Conservation (phyloP, 92 coral and sea anemone species). For the Parazoanthus swiftii region DNA sequence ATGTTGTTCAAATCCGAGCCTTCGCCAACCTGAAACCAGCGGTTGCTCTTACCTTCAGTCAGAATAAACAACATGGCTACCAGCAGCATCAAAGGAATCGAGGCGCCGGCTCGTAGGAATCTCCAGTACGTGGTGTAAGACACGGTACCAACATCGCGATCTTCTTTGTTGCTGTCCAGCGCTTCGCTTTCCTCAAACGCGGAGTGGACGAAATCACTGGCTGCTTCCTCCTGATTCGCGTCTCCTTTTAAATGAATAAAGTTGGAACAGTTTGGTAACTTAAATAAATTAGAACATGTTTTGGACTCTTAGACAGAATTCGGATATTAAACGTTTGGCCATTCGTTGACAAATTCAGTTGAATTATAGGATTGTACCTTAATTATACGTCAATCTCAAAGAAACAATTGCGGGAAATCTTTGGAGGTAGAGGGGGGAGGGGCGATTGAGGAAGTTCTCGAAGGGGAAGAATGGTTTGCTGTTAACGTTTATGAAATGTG, state of each 20-base stretch:
- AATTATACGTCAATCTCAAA: too few relatives aligned
- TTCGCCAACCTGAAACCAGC: not conserved
- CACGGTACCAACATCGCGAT: not conserved
- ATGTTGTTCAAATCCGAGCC: not conserved
- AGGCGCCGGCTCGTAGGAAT: not conserved
- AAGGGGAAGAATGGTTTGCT: too few relatives aligned
- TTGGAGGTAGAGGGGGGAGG: too few relatives aligned
- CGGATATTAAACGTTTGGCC: too few relatives aligned
- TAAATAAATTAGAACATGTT: too few relatives aligned
- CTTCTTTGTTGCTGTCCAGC: not conserved
- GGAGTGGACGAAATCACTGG: not conserved
- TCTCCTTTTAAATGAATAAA: not conserved
- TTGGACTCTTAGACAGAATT: too few relatives aligned
- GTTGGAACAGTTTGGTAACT: not conserved
- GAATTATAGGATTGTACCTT: too few relatives aligned
- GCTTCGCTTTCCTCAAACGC: not conserved
- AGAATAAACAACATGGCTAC: not conserved
- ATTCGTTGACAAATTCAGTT: too few relatives aligned
- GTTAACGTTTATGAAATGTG: too few relatives aligned
- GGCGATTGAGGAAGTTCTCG: too few relatives aligned
- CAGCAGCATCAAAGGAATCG: not conserved
- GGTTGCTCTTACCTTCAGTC: not conserved
- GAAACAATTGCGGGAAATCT: too few relatives aligned
- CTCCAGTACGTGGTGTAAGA: not conserved
- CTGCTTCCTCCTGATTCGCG: not conserved